Conservation (phyloP, 2,888 invertebrate genomes). For the Heterodera filipjevi region DNA sequence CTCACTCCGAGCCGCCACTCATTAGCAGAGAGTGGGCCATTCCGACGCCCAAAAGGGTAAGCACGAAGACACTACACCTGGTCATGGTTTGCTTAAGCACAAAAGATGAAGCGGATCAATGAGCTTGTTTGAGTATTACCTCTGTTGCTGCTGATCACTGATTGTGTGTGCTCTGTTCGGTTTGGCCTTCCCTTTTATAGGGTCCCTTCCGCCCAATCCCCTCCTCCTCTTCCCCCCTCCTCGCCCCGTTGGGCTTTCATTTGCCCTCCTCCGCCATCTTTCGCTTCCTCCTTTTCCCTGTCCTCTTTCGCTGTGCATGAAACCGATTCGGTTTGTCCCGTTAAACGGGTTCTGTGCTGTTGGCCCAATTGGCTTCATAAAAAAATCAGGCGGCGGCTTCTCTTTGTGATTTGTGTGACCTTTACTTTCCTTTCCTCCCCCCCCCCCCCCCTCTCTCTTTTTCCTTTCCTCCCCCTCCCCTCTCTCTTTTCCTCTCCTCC, state of each 20-base stretch:
- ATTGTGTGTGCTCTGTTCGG: not conserved
- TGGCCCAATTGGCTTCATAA: not conserved
- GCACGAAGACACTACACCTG: constrained; percentile 11
- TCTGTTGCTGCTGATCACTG: not conserved
- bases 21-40: constrained; percentile 12
- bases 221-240: too few relatives aligned
- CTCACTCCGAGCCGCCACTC: constrained; percentile 6
- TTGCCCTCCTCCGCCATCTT: too few relatives aligned
- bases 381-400: not conserved
- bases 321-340: constrained; percentile 4
- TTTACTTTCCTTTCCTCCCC: not conserved
- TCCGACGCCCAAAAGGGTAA: constrained; percentile 2
- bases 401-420: not conserved
- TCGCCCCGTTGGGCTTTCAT: too few relatives aligned
- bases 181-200: constrained; percentile 2
- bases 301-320: not conserved
- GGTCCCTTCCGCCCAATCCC: not conserved
- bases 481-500: not conserved
- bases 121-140: not conserved
- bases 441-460: too few relatives aligned
- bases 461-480: too few relatives aligned
- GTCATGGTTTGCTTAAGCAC: not conserved
- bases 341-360: not conserved
- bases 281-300: not conserved
- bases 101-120: not conserved